Conservation (phyloP, 2,113 vertebrate species). For the Epinephelus moara region DNA sequence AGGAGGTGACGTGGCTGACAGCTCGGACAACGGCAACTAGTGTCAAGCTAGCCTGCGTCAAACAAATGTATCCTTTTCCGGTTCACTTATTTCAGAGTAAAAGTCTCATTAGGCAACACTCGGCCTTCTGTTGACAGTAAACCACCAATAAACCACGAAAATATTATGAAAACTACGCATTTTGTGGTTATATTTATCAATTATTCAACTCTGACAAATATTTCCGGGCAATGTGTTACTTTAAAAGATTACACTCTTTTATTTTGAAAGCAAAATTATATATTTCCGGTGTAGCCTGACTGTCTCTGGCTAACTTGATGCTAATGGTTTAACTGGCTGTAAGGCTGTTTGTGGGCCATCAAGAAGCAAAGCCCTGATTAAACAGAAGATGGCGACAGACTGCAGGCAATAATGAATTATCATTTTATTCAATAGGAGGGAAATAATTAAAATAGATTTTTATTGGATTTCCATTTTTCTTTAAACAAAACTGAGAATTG, state of each 20-base stretch:
- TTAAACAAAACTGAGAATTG: neutral
- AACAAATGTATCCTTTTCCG: neutral
- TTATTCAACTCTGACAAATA: neutral
- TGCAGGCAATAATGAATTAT: neutral
- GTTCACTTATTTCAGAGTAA: constrained; percentile 25
- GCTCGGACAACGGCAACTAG: neutral
- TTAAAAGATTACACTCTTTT: neutral
- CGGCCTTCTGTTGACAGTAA: too few species aligned
- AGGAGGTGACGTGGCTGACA: constrained; percentile 84
- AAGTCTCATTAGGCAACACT: too few species aligned
- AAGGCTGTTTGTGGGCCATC: too few species aligned
- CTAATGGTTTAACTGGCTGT: neutral
- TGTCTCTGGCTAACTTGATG: neutral
- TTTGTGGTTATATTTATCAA: too few species aligned
- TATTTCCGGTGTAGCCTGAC: neutral
- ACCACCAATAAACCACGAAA: too few species aligned
- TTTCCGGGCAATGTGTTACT: fast-evolving
- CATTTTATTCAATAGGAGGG: too few species aligned
- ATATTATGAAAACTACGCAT: too few species aligned
- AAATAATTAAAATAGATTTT: neutral
- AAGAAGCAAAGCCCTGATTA: neutral
- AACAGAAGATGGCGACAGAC: constrained; percentile 52
- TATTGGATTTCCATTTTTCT: neutral
- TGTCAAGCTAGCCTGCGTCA: neutral
- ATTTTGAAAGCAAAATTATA: neutral